Evolutionary conservation across 2,888 invertebrate species (phyloP), one percentile per base, ranked within the genome.

Genomic region (Pterostichus madidus): DNA sequence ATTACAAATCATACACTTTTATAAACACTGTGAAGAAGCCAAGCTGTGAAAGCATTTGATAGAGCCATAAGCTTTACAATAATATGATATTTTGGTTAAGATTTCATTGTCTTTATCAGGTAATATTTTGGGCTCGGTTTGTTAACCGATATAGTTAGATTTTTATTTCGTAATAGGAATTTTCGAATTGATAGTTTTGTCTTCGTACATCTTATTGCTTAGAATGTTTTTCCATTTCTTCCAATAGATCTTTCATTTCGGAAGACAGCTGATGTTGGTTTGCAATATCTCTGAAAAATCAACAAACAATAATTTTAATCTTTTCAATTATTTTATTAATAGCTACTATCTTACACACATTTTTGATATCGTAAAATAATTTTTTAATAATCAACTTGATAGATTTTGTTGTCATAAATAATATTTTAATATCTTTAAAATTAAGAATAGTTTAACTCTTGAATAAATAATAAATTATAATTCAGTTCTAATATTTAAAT

Each of bases 261-360:
- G 89, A 89, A 5, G 90, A 90, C 4, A 90, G 87, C 84, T 89
- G 88, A 75, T 90, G 90, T 84, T 90, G 90, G 83, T 90, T 89
- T 5, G 87, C 68, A 24, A 87, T 85, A 84, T 85, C 85, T 84
- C 89, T 89, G 85, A 83, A 88, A 88, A 78, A 83, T 76, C 83
- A 85, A 2, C 83, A 61, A 49, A 49, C 13, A 49, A 24, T 24
- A 24, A 24, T n/a, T 49, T 49, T 10, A 11, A 49, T 49, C 24
- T 24, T 2, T 24, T 24, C 1, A 24, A 24, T 24, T 24, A 24
- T 24, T 24, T 24, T 24, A 24, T 24, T 24, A 24, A 24, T 24
- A 2, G 2, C 24, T 24, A 24, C 2, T 24, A 24, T 24, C 2
- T 24, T 24, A 24, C 24, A 24, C 3, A 2, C 1, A 24, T 24